These are phyloP conservation scores for Carcinoscorpius rotundicauda DNA, from an alignment of 1,140 invertebrate genomes.

Conservation along the genomic window DNA sequence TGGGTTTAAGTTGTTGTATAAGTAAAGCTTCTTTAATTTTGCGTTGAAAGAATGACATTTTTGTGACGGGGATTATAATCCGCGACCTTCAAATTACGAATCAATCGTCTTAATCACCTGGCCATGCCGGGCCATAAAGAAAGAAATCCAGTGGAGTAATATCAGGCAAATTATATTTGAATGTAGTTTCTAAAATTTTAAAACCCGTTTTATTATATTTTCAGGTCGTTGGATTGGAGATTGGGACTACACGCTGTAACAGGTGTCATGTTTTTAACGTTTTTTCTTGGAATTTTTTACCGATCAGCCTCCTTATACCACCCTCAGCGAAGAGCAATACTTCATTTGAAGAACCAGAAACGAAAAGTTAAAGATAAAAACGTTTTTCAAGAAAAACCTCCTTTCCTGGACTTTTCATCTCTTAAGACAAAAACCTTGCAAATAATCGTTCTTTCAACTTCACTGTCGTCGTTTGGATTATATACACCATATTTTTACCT, in stretches of 20 bases:
- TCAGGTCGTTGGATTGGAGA: slow-evolving; percentile 67
- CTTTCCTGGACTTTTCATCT: slow-evolving; percentile 74
- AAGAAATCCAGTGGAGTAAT: no score
- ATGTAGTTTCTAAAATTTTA: no score
- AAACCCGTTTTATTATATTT: slow-evolving; percentile 20
- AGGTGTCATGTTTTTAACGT: slow-evolving; percentile 65
- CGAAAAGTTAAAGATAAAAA: slow-evolving; percentile 44
- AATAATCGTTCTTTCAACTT: slow-evolving; percentile 64
- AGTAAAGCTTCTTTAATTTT: no score
- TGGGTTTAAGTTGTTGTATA: no score
- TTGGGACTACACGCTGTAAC: slow-evolving; percentile 76
- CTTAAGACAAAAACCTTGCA: slow-evolving; percentile 69
- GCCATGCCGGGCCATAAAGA: no score
- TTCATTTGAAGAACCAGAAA: slow-evolving; percentile 85
- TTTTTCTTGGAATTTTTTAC: slow-evolving; percentile 75
- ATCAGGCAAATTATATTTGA: no score
- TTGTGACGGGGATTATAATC: no score
- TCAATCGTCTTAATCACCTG: no score
- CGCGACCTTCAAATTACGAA: no score
- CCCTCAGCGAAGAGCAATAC: slow-evolving; percentile 71
- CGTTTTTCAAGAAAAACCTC: slow-evolving; percentile 52
- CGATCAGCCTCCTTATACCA: slow-evolving; percentile 79
- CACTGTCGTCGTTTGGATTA: slow-evolving; percentile 63
- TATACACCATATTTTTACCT: slow-evolving; percentile 77
- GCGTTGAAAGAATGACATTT: no score